Evolutionary conservation across 53 echinoderm and acorn worm species (phyloP), one percentile per base, ranked within the genome.

Genomic region (Echinometra lucunter): DNA sequence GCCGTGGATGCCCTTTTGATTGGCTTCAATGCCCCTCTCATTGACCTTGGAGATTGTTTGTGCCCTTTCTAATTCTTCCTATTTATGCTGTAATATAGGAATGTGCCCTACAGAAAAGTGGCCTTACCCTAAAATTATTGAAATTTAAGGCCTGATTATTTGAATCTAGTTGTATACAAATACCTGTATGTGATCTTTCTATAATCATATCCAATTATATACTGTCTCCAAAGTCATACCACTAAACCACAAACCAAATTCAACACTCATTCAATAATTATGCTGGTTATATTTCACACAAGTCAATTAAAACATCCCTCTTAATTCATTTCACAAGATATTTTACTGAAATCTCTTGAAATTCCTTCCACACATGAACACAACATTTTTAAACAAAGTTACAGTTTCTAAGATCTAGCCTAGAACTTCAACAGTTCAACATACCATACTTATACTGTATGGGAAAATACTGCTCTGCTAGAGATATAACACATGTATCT

Each of bases 241-340:
- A 38, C 40, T 83, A 83, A 83, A 83, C 49, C 49, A 85, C 49
- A 85, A 85, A 47, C 85, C 49, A 85, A 85, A 47, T 25, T 49
- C 2, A 85, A 28, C 85, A 85, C 49, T 21, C 49, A 49, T 85
- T 85, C 28, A 81, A 85, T 85, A n/a, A n/a, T n/a, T n/a, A 85
- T 85, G 85, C 49, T 49, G 45, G 49, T 49, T 85, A 85, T 49
- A 81, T 42, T 45, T 85, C 85, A 45, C 47, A 27, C 85, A 85
- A 47, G 85, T 49, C 85, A 23, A 81, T 11, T 11, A 85, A 85
- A 85, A 85, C 49, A 85, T 85, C 30, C 85, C 85, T 85, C 30
- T 40, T 4, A 49, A 85, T 47, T 5, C n/a, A n/a, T 45, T 81
- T 44, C 81, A 81, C 44, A 44, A 81, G 44, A 15, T 81, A 42